phyloP scores from a whole-genome alignment of 2,113 vertebrate genomes.

The Benitochromis conjunctus region DNA sequence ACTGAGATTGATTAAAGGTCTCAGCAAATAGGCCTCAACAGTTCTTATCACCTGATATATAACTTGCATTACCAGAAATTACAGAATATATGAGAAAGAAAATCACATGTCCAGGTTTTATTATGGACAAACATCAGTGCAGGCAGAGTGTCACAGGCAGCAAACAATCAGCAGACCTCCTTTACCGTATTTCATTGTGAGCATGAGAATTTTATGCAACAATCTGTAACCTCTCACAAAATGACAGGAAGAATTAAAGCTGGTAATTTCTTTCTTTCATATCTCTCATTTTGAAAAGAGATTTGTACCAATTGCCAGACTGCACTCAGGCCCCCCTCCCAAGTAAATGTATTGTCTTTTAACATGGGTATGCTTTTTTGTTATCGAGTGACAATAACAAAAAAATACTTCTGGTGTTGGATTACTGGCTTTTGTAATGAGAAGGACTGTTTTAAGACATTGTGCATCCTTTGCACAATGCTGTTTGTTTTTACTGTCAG shows the following conservation, averaged over 20 bases:
- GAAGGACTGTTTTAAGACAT: not conserved
- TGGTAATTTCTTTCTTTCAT: not conserved
- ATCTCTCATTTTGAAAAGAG: not conserved
- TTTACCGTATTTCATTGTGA: not conserved
- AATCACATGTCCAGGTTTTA: not conserved
- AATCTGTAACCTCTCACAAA: conserved; percentile 21
- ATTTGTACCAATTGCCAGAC: not conserved
- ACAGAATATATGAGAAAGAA: not conserved
- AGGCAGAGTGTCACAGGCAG: not conserved
- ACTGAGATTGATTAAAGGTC: not conserved
- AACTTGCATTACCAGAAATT: not conserved
- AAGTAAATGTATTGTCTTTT: not conserved
- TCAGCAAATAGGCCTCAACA: not conserved
- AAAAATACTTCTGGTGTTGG: not conserved
- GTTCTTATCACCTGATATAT: not conserved
- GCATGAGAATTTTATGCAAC: conserved; percentile 36
- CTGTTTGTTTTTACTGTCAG: not conserved
- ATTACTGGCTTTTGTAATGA: not conserved
- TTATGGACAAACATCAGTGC: not conserved
- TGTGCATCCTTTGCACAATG: not conserved
- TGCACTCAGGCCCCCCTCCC: not conserved
- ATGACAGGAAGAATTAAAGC: not conserved
- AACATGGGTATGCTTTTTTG: not conserved
- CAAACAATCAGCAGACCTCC: not conserved
- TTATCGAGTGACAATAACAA: not conserved